Evolutionary conservation across 1,140 invertebrate genomes (phyloP), one percentile per base, ranked within the genome.

Genomic region (Drosophila teissieri): DNA sequence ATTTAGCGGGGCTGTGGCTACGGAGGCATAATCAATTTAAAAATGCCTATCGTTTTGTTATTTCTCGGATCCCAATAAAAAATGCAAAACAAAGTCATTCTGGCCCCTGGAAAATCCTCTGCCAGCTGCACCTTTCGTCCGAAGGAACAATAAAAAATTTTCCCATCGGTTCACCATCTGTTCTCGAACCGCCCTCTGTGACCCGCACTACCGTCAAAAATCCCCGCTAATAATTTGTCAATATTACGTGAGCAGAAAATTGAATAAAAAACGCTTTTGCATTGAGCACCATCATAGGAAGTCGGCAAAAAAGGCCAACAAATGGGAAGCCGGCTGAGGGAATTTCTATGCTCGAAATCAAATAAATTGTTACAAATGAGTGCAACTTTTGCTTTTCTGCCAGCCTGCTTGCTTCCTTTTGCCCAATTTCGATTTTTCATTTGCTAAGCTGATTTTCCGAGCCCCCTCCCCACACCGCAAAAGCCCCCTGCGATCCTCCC

Each of bases 181-280:
- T 70, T 82, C 77, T 63, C 79, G 55, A 36, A 24, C 24, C 54
- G 36, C 31, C 44, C 49, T 42, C 42, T 39, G 17, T 39, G 17
- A 34, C 34, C 51, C 40, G 37, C 22, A 51, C 53, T 80, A 74
- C 65, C 84, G 81, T 81, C 85, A 78, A 61, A 91, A 91, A 91
- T 91, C 77, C 64, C 80, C 80, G 80, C 84, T 91, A 91, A 91
- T 91, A 91, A 91, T 91, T 91, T 91, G 89, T 91, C 89, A 91
- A 91, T 89, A 91, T 89, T 91, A 91, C 83, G 88, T 91, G 88
- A 91, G 89, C 74, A 73, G 88, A 91, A 89, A 91, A 91, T 91
- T 88, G 80, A 91, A 91, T 91, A 81, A 91, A 91, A 90, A 91
- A 53, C 85, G 73, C 72, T 88, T 88, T 88, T 86, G 70, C 84